Base-by-base conservation (phyloP, 2,113 vertebrate genomes). In the Perognathus longimembris region DNA sequence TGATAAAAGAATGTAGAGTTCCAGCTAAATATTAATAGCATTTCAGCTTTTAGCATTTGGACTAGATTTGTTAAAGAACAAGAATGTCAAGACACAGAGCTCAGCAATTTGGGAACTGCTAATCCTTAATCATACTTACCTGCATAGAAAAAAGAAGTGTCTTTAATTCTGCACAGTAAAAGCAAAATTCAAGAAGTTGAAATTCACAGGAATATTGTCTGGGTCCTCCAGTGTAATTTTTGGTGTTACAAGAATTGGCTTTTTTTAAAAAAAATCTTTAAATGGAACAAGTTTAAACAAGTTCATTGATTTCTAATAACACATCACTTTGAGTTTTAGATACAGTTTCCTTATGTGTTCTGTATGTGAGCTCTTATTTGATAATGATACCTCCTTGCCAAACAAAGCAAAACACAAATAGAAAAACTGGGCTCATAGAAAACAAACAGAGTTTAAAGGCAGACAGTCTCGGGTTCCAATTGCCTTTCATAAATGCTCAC, bases 121-220 rank as follows among this genome's bases (percentile, higher is more conserved):
- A 26, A 36, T 76, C 22, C 10, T 92, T 73, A 80, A 15, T 5
- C 77, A 14, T 84, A 73, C 5, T 22, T 64, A 45, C 80, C 73
- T 70, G 12, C 21, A 50, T 36, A 63, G 40, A 74, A 92, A 74
- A 92, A 94, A 84, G 63, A n/a, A 63, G 4, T 85, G 64, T n/a
- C 28, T 74, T 84, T 32, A 50, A 40, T 40, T 87, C 67, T 59
- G 18, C 30, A 9, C 22, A 76, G 63, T 32, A 63, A 59, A 85
- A 95, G 76, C 38, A 69, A 80, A 86, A 94, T 76, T 64, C 7
- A 95, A 93, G 80, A 92, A 45, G 28, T 38, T 42, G 28, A 75
- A 90, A 40, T 36, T 42, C 50, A 66, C 28, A n/a, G 85, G 88
- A 76, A 12, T 85, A 45, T 59, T 83, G 28, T 32, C 6, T 83